Conservation (phyloP, 2,797 vertebrate genomes). For the Clarias fuscus region DNA sequence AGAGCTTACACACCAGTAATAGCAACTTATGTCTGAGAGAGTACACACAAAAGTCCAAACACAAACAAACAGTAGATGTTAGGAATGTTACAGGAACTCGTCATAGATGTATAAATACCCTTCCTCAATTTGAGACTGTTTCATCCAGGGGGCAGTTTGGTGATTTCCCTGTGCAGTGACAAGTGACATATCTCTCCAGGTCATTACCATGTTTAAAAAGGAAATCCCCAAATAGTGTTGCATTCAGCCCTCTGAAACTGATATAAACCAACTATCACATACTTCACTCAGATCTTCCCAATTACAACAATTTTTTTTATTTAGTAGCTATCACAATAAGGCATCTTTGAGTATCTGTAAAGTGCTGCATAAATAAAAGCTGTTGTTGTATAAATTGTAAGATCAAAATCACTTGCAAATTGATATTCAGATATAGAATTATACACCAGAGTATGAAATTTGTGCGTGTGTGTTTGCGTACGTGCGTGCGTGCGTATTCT, state of each 20-base stretch:
- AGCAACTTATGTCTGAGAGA: neutral
- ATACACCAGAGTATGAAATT: neutral
- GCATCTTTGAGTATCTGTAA: too few relatives aligned
- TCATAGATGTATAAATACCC: neutral
- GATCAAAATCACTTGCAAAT: neutral
- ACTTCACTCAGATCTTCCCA: neutral
- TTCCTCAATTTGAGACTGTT: neutral
- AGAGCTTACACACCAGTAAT: conserved; percentile 35
- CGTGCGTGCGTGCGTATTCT: neutral
- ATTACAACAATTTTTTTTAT: neutral
- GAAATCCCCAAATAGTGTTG: conserved; percentile 13
- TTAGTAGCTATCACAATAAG: too few relatives aligned
- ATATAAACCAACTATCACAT: neutral
- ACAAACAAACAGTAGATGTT: neutral
- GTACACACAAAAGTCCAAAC: conserved; percentile 27
- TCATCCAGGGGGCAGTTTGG: neutral
- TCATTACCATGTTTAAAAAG: conserved; percentile 13
- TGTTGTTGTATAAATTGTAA: neutral
- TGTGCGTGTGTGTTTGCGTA: neutral
- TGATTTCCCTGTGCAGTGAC: conserved; percentile 6
- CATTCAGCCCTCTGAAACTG: neutral
- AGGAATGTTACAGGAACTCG: neutral
- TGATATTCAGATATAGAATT: neutral
- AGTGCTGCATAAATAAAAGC: too few relatives aligned
- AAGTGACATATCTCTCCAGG: neutral